Percentiles rank a stretch among this genome's conserved stretches.
Evolutionary conservation across 2,797 vertebrate genomes (phyloP).

Genomic region (Acipenser oxyrinchus): DNA sequence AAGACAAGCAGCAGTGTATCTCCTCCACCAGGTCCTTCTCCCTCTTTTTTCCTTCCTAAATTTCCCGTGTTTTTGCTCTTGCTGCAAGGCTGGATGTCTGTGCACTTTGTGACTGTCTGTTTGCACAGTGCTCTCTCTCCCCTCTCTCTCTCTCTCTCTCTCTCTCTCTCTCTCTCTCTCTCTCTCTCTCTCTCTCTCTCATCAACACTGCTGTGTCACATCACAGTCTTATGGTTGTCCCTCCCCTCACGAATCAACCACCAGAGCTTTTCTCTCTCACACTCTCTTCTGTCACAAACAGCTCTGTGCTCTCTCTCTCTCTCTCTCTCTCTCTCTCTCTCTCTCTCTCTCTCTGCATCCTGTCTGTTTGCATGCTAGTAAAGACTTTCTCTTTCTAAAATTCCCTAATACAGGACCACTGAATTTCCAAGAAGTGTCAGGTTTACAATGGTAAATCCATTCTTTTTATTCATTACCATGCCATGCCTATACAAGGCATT

Average conservation of each 20-base stretch:
- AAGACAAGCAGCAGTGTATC: neutral
- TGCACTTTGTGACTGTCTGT: constrained; percentile 42
- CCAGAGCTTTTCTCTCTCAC: constrained; percentile 17
- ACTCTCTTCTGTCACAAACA: neutral
- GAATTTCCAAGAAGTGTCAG: too few relatives aligned
- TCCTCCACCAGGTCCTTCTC: neutral
- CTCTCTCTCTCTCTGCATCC: constrained; percentile 13
- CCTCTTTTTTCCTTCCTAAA: constrained; percentile 21
- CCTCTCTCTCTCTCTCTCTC: constrained; percentile 9
- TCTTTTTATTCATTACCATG: too few relatives aligned
- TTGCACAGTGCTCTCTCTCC: constrained; percentile 28
- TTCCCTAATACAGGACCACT: too few relatives aligned
- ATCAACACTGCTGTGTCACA: constrained; percentile 36
- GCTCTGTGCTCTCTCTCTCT: neutral
- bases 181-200: constrained; percentile 16
- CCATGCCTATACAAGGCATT: too few relatives aligned
- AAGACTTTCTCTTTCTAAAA: neutral
- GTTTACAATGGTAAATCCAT: too few relatives aligned
- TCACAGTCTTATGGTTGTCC: constrained; percentile 26
- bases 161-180: constrained; percentile 11
- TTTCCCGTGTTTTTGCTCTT: constrained; percentile 8
- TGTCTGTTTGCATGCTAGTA: constrained; percentile 4
- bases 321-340: neutral
- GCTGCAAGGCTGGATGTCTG: constrained; percentile 22
- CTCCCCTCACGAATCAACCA: constrained; percentile 24